Base-by-base conservation (phyloP, 2,888 invertebrate genomes). In the Cremastinae sp. region DNA sequence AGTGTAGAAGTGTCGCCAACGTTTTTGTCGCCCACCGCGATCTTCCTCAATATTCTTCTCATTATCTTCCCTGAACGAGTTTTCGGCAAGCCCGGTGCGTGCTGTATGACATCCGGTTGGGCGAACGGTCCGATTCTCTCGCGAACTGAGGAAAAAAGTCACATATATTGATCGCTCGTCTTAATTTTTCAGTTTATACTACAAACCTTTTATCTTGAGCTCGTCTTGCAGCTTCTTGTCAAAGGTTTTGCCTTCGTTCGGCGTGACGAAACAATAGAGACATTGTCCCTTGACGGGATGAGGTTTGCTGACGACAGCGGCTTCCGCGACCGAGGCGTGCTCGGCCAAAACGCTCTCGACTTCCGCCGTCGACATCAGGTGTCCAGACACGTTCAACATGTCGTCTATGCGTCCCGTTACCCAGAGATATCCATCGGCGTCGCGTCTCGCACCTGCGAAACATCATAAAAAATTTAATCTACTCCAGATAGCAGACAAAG, bases 41-140 rank as follows among this genome's bases (percentile, higher is more conserved):
- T 94, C 91, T 98, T 98, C 78, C 98, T 93, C 76, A 99, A 91
- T 73, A 99, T 95, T 79, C 99, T 93, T 75, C 99, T 93, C 97
- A 99, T 98, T 76, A 99, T 98, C 91, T 99, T 99, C 0, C 99
- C 99, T 0, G 98, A 98, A 56, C 98, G 93, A 0, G 98, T 98
- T 91, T 99, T 98, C 0, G 99, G 99, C 78, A 99, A 91, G 0
- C 95, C 96, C 0, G 98, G 97, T 0, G 98, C 98, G 88, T 96
- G 93, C 82, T 99, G 99, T 72, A 99, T 94, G 41, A 95, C 93
- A 88, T 99, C 99, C 0, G 99, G 99, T 84, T 95, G 94, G 0
- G 99, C 99, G 89, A 99, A 98, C 0, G 98, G 96, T 0, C 99
- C 99, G 83, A 99, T 99, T 84, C 96, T 95, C 81, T 94, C 94